Evolutionary conservation across 2,113 vertebrate genomes (phyloP).

Genomic region (Polypterus bichir): DNA sequence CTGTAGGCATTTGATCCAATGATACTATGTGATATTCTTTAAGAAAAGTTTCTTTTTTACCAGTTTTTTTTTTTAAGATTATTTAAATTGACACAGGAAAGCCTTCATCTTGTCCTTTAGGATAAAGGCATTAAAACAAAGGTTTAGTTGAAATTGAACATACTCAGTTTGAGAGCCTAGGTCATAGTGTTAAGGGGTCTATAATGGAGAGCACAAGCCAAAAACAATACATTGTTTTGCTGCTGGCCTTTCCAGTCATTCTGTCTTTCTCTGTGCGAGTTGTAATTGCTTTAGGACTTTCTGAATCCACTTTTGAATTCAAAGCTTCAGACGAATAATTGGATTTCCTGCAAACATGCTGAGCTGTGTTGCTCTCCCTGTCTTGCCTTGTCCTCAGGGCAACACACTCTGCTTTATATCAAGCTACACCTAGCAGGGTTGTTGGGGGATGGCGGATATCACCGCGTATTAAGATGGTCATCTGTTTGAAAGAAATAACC

Average conservation of each 20-base stretch:
- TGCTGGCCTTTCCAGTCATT: slow-evolving; percentile 34
- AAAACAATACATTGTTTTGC: slow-evolving; percentile 50
- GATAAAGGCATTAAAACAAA: slow-evolving; percentile 17
- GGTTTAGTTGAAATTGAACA: slow-evolving; percentile 30
- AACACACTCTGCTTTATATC: slow-evolving; percentile 44
- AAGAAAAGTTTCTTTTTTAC: slow-evolving; percentile 14
- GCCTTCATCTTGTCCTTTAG: background rate
- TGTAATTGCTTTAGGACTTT: slow-evolving; percentile 69
- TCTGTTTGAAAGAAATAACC: slow-evolving; percentile 40
- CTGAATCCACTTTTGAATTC: slow-evolving; percentile 63
- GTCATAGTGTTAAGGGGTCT: slow-evolving; percentile 30
- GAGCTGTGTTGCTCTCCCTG: slow-evolving; percentile 64
- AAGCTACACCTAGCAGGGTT: slow-evolving; percentile 40
- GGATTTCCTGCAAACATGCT: slow-evolving; percentile 73
- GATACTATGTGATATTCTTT: too few relatives aligned
- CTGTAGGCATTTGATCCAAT: too few relatives aligned
- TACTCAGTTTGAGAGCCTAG: slow-evolving; percentile 28
- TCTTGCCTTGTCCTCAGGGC: slow-evolving; percentile 57
- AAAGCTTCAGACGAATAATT: slow-evolving; percentile 71
- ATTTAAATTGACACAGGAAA: too few relatives aligned
- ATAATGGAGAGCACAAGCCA: slow-evolving; percentile 26
- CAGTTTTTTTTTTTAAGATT: background rate
- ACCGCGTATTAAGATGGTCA: slow-evolving; percentile 42
- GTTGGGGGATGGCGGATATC: slow-evolving; percentile 40
- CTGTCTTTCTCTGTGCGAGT: slow-evolving; percentile 38